These are phyloP conservation scores for Etheostoma spectabile DNA, from an alignment of 2,113 vertebrate genomes.

Conservation along the genomic window DNA sequence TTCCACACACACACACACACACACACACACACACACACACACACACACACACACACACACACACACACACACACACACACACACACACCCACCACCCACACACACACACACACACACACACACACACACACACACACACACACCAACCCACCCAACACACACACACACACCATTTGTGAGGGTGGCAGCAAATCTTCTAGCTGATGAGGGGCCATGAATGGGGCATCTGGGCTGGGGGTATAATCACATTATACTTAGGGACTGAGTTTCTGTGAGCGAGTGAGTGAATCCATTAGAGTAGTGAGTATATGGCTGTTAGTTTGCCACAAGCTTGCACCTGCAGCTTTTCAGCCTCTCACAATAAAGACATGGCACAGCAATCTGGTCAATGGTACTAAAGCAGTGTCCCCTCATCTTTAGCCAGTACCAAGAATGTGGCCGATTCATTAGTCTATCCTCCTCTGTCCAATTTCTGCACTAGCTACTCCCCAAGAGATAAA, in stretches of 20 bases:
- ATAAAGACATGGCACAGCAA: slow-evolving; percentile 47
- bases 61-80: no score
- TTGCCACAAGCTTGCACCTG: slow-evolving; percentile 70
- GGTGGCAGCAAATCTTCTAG: slow-evolving; percentile 50
- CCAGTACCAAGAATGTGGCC: slow-evolving; percentile 28
- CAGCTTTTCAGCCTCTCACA: slow-evolving; percentile 62
- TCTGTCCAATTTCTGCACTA: neutral
- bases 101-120: no score
- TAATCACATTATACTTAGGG: slow-evolving; percentile 38
- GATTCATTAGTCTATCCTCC: slow-evolving; percentile 24
- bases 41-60: no score
- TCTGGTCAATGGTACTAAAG: slow-evolving; percentile 34
- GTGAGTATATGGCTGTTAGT: slow-evolving; percentile 14
- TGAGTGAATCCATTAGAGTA: slow-evolving; percentile 33
- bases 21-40: no score
- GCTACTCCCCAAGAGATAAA: slow-evolving; percentile 19
- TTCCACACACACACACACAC: neutral
- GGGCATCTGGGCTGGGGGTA: slow-evolving; percentile 57
- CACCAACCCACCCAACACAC: no score
- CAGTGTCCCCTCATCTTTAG: neutral
- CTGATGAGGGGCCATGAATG: slow-evolving; percentile 56
- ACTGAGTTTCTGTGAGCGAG: slow-evolving; percentile 2
- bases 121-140: neutral
- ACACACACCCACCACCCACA: no score
- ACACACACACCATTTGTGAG: slow-evolving; percentile 34